These are phyloP conservation scores for Trichopria drosophilae DNA, from an alignment of 2,888 invertebrate genomes.

Conservation along the genomic window DNA sequence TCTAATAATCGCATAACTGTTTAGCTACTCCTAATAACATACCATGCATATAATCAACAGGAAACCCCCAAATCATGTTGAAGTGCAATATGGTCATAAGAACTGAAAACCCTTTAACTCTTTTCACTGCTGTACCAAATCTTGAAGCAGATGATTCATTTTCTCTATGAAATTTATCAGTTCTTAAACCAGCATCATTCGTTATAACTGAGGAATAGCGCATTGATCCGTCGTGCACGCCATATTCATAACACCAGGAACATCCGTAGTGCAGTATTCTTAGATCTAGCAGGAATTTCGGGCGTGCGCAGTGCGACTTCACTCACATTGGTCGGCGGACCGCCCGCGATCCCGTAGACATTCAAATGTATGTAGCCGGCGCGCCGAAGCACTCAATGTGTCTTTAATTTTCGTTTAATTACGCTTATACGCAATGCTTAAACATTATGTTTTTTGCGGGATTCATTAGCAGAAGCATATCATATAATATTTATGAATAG, in stretches of 20 bases:
- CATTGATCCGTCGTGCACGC: constrained; percentile 6
- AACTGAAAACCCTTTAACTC: constrained; percentile 9
- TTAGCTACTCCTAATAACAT: too few relatives aligned
- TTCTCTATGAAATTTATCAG: constrained; percentile 5
- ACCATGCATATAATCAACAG: constrained; percentile 19
- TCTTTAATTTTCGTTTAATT: too few relatives aligned
- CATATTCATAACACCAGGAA: constrained; percentile 15
- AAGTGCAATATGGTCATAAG: background rate
- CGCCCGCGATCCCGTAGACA: too few relatives aligned
- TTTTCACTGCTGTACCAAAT: constrained; percentile 11
- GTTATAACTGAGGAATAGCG: constrained; percentile 9
- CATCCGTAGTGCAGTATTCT: constrained; percentile 8
- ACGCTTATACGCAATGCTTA: too few relatives aligned
- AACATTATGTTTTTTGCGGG: too few relatives aligned
- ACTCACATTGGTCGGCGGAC: too few relatives aligned
- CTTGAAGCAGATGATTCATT: constrained; percentile 4
- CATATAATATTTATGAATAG: too few relatives aligned
- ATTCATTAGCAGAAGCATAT: too few relatives aligned
- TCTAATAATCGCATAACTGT: constrained; percentile 10
- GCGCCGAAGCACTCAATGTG: too few relatives aligned
- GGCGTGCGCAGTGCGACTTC: too few relatives aligned
- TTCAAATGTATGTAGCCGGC: too few relatives aligned
- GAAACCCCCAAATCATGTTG: constrained; percentile 15
- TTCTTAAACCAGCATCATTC: constrained; percentile 1
- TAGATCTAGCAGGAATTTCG: too few relatives aligned